Percentiles rank a stretch among this genome's conserved stretches.
These are phyloP conservation scores for Carollia perspicillata DNA, from an alignment of 2,113 vertebrate species.

Conservation along the genomic window DNA sequence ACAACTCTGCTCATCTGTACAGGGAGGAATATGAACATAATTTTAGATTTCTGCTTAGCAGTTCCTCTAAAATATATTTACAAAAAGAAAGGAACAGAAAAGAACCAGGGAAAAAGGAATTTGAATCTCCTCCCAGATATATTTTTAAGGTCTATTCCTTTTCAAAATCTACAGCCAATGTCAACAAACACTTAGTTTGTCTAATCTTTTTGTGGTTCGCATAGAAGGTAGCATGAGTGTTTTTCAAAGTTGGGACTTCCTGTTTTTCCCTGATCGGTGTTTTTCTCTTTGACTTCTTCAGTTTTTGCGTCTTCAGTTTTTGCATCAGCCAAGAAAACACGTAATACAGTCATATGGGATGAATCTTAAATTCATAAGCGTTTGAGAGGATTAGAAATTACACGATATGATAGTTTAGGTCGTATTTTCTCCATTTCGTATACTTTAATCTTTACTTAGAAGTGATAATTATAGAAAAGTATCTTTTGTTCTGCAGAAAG, in stretches of 20 bases:
- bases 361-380: not conserved
- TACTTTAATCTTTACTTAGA: not conserved
- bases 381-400: not conserved
- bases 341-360: not conserved
- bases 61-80: constrained; percentile 9
- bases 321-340: constrained; percentile 33
- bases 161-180: constrained; percentile 55
- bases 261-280: constrained; percentile 70
- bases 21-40: not conserved
- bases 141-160: constrained; percentile 60
- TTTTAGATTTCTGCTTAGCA: not conserved
- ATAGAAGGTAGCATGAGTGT: constrained; percentile 60
- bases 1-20: not conserved
- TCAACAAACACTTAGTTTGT: constrained; percentile 68
- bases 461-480: not conserved
- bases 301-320: constrained; percentile 48
- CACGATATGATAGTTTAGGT: not conserved
- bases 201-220: constrained; percentile 69
- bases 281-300: constrained; percentile 67
- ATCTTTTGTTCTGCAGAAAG: not conserved
- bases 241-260: constrained; percentile 68
- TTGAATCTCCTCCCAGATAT: constrained; percentile 49
- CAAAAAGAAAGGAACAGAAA: not conserved
- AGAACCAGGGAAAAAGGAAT: not conserved
- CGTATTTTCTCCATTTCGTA: not conserved